These are phyloP conservation scores for Vulpes lagopus DNA, from an alignment of 2,113 vertebrate species.

Conservation along the genomic window DNA sequence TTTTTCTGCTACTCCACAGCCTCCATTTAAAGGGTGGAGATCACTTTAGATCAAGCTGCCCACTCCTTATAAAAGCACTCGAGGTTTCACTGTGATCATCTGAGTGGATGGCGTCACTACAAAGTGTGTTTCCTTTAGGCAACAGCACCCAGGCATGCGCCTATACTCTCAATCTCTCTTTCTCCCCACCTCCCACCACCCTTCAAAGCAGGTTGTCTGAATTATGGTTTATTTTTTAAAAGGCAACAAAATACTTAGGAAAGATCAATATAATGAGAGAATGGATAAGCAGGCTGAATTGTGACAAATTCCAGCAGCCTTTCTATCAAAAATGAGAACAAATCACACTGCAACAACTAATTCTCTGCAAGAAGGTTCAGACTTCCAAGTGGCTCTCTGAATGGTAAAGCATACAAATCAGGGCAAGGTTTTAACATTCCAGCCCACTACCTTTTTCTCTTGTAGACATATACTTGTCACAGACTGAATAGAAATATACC, in stretches of 20 bases:
- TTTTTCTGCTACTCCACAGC: background rate
- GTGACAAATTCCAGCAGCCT: background rate
- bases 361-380: background rate
- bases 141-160: background rate
- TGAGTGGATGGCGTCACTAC: accelerated
- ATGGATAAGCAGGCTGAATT: background rate
- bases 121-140: background rate
- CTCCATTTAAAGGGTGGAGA: background rate
- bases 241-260: background rate
- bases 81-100: background rate
- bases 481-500: slow-evolving; percentile 64
- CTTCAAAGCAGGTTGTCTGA: background rate
- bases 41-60: background rate
- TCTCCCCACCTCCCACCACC: background rate
- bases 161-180: background rate
- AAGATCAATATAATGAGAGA: background rate
- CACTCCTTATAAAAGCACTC: background rate
- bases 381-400: slow-evolving; percentile 42
- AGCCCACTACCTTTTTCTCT: background rate
- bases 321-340: slow-evolving; percentile 4
- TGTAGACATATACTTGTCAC: slow-evolving; percentile 54
- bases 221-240: background rate
- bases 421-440: slow-evolving; percentile 50
- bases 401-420: background rate
- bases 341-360: background rate